These are phyloP conservation scores for Esox lucius DNA, from an alignment of 2,797 vertebrate genomes.

Conservation along the genomic window DNA sequence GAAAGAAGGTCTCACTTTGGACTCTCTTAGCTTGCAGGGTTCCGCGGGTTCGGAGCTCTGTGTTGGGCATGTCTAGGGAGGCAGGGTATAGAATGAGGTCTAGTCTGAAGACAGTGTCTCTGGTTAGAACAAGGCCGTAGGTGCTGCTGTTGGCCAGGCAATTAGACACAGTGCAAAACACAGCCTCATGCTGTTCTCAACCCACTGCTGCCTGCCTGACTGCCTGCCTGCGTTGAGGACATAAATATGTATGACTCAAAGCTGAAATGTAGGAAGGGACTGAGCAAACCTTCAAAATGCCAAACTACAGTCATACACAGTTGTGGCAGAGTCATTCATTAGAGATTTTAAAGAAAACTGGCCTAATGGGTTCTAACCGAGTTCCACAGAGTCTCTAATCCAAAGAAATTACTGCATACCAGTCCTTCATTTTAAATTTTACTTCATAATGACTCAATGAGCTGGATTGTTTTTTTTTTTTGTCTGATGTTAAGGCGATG, in stretches of 20 bases:
- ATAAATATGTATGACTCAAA: conserved; percentile 60
- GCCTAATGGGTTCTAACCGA: conserved; percentile 19
- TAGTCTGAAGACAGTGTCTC: background rate
- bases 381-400: conserved; percentile 3
- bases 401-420: background rate
- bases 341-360: conserved; percentile 6
- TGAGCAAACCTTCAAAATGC: conserved; percentile 28
- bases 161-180: conserved; percentile 66
- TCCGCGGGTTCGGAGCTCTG: conserved; percentile 23
- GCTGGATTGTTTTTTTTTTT: background rate
- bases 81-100: background rate
- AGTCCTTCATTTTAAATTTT: conserved; percentile 6
- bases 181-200: conserved; percentile 54
- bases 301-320: conserved; percentile 6
- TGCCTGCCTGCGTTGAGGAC: conserved; percentile 31
- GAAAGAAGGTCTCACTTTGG: conserved; percentile 50
- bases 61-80: conserved; percentile 12
- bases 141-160: conserved; percentile 62
- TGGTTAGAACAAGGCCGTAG: conserved; percentile 26
- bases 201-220: conserved; percentile 50
- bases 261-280: conserved; percentile 32
- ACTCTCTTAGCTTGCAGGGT: conserved; percentile 22
- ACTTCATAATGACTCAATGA: conserved; percentile 5
- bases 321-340: background rate
- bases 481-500: background rate